Evolutionary conservation across 2,888 invertebrate species (phyloP).

Genomic region (Thymelicus lineola): DNA sequence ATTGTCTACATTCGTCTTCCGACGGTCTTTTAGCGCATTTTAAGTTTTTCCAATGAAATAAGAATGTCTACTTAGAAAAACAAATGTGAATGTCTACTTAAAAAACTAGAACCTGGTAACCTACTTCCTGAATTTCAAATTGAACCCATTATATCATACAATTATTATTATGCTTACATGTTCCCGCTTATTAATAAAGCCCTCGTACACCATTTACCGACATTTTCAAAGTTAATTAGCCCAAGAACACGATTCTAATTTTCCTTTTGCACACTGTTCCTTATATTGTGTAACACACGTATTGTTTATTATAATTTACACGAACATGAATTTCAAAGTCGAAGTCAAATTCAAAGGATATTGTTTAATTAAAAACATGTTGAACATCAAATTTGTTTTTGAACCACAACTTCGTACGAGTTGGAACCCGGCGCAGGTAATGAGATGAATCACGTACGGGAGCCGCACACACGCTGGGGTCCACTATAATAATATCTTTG

Average conservation of each 20-base stretch:
- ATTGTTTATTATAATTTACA: too few relatives aligned
- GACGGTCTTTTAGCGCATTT: background rate
- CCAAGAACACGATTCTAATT: background rate
- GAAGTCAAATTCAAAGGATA: background rate
- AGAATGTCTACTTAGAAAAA: background rate
- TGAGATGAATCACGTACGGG: too few relatives aligned
- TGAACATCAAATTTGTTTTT: too few relatives aligned
- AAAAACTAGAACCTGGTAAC: too few relatives aligned
- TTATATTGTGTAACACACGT: background rate
- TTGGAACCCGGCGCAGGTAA: too few relatives aligned
- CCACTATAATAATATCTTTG: too few relatives aligned
- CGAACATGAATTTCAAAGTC: background rate
- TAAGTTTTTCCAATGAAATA: background rate
- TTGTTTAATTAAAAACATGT: background rate
- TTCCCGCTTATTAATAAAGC: background rate
- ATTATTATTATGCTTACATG: background rate
- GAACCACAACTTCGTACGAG: too few relatives aligned
- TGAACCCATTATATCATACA: background rate
- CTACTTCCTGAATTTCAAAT: too few relatives aligned
- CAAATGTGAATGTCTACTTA: too few relatives aligned
- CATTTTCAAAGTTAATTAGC: background rate
- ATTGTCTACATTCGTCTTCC: constrained; percentile 5
- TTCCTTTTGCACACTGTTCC: background rate
- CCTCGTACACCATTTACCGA: background rate
- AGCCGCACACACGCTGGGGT: too few relatives aligned